These are phyloP conservation scores for Gorsachius goisagi DNA, from an alignment of 2,113 vertebrate genomes.

Conservation along the genomic window DNA sequence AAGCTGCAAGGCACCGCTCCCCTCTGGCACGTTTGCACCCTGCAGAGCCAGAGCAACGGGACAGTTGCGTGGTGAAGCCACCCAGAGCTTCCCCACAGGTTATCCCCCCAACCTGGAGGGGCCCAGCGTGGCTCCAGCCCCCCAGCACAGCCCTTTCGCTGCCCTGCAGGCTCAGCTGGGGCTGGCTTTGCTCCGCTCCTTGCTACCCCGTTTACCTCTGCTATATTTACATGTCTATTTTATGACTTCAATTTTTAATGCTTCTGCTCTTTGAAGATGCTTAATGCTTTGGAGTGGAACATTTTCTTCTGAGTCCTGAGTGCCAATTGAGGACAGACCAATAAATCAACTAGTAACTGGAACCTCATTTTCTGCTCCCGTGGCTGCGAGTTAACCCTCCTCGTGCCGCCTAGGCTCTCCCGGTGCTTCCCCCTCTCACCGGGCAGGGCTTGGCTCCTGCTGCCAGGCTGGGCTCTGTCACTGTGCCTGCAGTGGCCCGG, in stretches of 20 bases:
- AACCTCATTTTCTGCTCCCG: conserved; percentile 78
- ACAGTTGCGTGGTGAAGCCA: not conserved
- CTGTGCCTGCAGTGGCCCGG: not conserved
- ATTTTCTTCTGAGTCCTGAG: conserved; percentile 80
- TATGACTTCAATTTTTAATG: conserved; percentile 87
- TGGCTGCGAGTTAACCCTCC: conserved; percentile 64
- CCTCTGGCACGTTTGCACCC: too few species aligned
- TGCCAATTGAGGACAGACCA: conserved; percentile 78
- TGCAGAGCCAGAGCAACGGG: accelerated
- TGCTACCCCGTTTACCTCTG: conserved; percentile 52
- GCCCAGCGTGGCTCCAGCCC: not conserved
- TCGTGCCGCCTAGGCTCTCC: not conserved
- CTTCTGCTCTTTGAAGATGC: conserved; percentile 82
- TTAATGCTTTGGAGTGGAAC: conserved; percentile 84
- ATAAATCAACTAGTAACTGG: conserved; percentile 83
- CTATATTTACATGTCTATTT: conserved; percentile 82
- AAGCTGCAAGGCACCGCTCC: not conserved
- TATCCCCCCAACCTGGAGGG: not conserved
- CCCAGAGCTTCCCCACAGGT: not conserved
- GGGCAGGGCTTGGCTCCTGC: not conserved
- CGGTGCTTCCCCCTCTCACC: not conserved
- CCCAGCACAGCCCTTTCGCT: not conserved
- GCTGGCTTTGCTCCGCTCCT: not conserved
- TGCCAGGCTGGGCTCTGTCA: not conserved
- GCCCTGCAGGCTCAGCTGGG: not conserved